A percentile compares a stretch with the other conserved stretches of the same genome.
These are phyloP conservation scores for Platygyra sinensis DNA, from an alignment of 64 coral and sea anemone genomes.

Conservation along the genomic window DNA sequence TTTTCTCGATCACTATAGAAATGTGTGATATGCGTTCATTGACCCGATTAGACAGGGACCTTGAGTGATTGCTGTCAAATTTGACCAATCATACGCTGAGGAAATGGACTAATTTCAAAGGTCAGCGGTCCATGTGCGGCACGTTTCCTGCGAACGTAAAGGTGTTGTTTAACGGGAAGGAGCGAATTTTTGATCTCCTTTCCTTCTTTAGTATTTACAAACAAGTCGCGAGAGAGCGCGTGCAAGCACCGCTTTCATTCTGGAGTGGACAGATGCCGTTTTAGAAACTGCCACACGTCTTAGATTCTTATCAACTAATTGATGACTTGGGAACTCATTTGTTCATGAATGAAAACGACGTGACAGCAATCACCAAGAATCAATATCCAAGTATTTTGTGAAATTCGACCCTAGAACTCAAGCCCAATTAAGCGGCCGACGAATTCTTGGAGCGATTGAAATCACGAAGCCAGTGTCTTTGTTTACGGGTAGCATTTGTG, in stretches of 20 bases:
- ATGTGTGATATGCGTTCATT: constrained; percentile 32
- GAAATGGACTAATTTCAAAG: constrained; percentile 21
- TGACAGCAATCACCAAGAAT: constrained; percentile 19
- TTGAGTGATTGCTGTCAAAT: not conserved
- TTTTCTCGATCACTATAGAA: not conserved
- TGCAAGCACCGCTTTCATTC: not conserved
- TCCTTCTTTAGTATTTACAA: not conserved
- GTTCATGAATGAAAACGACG: not conserved
- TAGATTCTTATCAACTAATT: constrained; percentile 35
- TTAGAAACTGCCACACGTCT: not conserved
- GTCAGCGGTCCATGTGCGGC: constrained; percentile 19
- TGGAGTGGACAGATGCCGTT: not conserved
- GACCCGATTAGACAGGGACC: not conserved
- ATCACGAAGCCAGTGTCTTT: constrained; percentile 37
- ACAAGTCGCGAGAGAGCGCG: not conserved
- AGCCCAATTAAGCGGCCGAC: constrained; percentile 11
- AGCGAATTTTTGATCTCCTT: not conserved
- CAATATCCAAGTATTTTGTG: constrained; percentile 39
- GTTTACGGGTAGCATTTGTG: not conserved
- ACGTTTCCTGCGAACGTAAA: not conserved
- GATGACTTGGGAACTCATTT: not conserved
- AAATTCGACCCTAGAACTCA: constrained; percentile 42
- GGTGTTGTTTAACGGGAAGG: not conserved
- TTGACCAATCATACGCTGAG: not conserved
- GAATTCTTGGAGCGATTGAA: constrained; percentile 29